Conservation (phyloP, 2,113 vertebrate genomes). For the Tautogolabrus adspersus region DNA sequence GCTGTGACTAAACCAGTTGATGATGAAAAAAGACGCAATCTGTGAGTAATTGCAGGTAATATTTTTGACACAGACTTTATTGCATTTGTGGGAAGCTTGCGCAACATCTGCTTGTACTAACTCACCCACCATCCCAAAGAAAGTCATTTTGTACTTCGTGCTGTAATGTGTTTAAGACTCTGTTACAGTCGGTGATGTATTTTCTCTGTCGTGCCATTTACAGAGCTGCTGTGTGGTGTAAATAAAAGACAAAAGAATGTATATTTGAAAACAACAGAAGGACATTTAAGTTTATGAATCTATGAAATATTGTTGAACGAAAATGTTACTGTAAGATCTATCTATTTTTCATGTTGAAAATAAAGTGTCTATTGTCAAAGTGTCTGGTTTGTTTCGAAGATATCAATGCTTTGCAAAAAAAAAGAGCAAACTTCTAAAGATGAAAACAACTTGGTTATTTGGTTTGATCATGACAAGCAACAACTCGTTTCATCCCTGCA, state of each 20-base stretch:
- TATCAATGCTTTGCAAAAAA: neutral
- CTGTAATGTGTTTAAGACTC: slow-evolving; percentile 61
- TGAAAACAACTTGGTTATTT: too few species aligned
- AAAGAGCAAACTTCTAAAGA: too few species aligned
- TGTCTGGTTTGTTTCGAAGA: slow-evolving; percentile 16
- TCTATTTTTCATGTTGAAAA: slow-evolving; percentile 83
- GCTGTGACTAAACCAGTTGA: slow-evolving; percentile 15
- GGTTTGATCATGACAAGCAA: neutral
- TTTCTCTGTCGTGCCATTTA: slow-evolving; percentile 56
- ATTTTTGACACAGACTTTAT: slow-evolving; percentile 2
- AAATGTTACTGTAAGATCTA: slow-evolving; percentile 59
- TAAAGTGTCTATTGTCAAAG: slow-evolving; percentile 83
- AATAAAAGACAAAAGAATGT: slow-evolving; percentile 40
- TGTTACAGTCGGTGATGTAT: slow-evolving; percentile 59
- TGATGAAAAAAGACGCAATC: neutral
- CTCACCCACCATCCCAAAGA: slow-evolving; percentile 31
- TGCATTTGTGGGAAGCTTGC: slow-evolving; percentile 18
- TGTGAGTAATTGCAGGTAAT: neutral
- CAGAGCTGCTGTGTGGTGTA: slow-evolving; percentile 48
- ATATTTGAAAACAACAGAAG: slow-evolving; percentile 57
- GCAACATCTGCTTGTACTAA: slow-evolving; percentile 48
- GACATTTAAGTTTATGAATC: slow-evolving; percentile 26
- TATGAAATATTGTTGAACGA: slow-evolving; percentile 18
- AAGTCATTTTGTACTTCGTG: slow-evolving; percentile 64
- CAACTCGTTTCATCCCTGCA: too few species aligned